phyloP scores from a whole-genome alignment of 2,888 invertebrate species.

The Latrodectus hesperus region DNA sequence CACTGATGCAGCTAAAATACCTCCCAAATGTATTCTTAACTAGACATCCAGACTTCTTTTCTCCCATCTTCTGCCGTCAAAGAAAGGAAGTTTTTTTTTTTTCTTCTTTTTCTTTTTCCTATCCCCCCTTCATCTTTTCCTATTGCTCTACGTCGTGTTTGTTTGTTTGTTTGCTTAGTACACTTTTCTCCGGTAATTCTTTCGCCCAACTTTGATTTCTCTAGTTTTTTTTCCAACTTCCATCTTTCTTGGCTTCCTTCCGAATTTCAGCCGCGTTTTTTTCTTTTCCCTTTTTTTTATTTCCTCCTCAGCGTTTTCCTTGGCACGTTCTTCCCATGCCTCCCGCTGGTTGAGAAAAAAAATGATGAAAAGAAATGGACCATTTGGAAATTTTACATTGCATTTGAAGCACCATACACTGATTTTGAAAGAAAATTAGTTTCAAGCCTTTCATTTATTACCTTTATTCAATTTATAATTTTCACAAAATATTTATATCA shows the following conservation, averaged over 20 bases:
- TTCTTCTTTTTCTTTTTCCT: slow-evolving; percentile 20
- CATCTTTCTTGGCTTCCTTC: slow-evolving; percentile 65
- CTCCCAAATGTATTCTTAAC: slow-evolving; percentile 66
- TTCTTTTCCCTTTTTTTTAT: slow-evolving; percentile 3
- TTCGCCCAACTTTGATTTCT: slow-evolving; percentile 53
- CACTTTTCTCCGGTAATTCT: slow-evolving; percentile 61
- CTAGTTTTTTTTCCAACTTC: slow-evolving; percentile 17
- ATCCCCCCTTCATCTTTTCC: slow-evolving; percentile 38
- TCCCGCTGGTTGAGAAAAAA: neutral
- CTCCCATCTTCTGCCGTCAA: slow-evolving; percentile 53
- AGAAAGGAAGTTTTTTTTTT: slow-evolving; percentile 34
- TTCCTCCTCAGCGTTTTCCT: slow-evolving; percentile 9
- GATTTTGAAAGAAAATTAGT: neutral
- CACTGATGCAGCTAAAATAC: slow-evolving; percentile 60
- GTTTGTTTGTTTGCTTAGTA: slow-evolving; percentile 62
- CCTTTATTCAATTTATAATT: too few species aligned
- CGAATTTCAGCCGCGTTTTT: slow-evolving; percentile 63
- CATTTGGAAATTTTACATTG: slow-evolving; percentile 20
- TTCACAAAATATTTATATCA: too few species aligned
- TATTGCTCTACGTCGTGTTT: slow-evolving; percentile 51
- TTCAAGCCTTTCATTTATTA: neutral
- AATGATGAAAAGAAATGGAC: neutral
- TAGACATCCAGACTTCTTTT: slow-evolving; percentile 59
- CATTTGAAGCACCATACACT: neutral
- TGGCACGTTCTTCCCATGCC: slow-evolving; percentile 29